Conservation (phyloP, 2,113 vertebrate genomes). For the Eolophus roseicapilla region DNA sequence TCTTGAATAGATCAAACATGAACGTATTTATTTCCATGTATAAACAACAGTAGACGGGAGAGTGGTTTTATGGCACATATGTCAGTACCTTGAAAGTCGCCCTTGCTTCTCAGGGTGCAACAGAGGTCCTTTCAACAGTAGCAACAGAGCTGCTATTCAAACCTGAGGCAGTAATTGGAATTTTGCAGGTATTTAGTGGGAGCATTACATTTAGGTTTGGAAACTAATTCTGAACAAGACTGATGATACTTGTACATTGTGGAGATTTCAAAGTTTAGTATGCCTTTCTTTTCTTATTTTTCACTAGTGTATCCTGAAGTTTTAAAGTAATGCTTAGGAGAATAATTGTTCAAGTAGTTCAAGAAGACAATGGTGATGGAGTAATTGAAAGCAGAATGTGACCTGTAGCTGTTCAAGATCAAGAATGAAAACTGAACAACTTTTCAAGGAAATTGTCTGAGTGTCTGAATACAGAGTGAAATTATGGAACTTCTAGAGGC, state of each 20-base stretch:
- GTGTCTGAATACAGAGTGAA: slow-evolving; percentile 15
- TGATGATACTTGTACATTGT: background rate
- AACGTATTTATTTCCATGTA: slow-evolving; percentile 43
- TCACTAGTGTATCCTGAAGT: background rate
- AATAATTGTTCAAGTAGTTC: slow-evolving; percentile 48
- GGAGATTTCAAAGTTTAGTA: slow-evolving; percentile 7
- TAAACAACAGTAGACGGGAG: slow-evolving; percentile 6
- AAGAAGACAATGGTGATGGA: background rate
- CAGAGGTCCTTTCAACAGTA: slow-evolving; percentile 14
- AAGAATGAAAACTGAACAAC: background rate
- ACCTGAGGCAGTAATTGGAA: slow-evolving; percentile 41
- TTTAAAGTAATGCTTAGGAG: slow-evolving; percentile 8
- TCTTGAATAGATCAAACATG: slow-evolving; percentile 35
- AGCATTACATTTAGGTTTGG: slow-evolving; percentile 4
- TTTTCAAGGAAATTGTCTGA: slow-evolving; percentile 42
- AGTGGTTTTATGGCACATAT: slow-evolving; percentile 4
- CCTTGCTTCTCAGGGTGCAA: slow-evolving; percentile 1
- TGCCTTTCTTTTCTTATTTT: slow-evolving; percentile 41
- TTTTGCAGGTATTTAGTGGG: background rate
- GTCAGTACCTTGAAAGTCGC: background rate
- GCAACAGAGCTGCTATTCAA: slow-evolving; percentile 47
- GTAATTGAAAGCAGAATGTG: slow-evolving; percentile 52
- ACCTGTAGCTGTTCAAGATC: slow-evolving; percentile 35
- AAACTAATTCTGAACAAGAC: slow-evolving; percentile 20
- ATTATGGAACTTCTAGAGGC: background rate